Percentiles rank a stretch among this genome's conserved stretches.
phyloP scores from a whole-genome alignment of 2,113 vertebrate genomes.

The Fregata magnificens region DNA sequence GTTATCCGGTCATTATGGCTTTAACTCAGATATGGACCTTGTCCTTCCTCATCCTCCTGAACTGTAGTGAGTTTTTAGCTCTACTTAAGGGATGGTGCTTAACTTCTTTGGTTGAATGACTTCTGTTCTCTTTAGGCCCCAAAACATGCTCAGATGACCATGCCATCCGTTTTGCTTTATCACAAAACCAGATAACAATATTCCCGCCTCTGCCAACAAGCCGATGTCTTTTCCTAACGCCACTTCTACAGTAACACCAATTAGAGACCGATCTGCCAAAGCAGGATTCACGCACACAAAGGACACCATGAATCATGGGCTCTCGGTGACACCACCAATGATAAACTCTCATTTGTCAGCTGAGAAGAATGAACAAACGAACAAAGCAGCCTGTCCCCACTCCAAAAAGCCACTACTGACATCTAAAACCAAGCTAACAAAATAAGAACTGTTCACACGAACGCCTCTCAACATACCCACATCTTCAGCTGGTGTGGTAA shows the following conservation, averaged over 20 bases:
- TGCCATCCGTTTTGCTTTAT: neutral
- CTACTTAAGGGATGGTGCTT: neutral
- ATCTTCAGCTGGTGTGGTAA: neutral
- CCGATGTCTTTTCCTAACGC: neutral
- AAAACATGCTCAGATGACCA: neutral
- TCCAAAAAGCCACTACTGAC: neutral
- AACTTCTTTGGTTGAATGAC: neutral
- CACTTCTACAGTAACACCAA: neutral
- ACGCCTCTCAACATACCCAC: slow-evolving; percentile 47
- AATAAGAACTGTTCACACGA: slow-evolving; percentile 37
- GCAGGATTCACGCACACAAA: slow-evolving; percentile 65
- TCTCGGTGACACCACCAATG: slow-evolving; percentile 5
- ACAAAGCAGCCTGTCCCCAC: neutral
- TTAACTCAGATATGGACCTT: neutral
- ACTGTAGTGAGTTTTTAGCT: neutral
- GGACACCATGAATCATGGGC: slow-evolving; percentile 63
- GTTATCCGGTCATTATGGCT: neutral
- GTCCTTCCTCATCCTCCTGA: neutral
- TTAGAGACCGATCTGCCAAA: slow-evolving; percentile 37
- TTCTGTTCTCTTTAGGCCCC: neutral
- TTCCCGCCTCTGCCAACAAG: neutral
- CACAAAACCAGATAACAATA: neutral
- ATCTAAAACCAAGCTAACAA: neutral
- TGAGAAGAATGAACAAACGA: slow-evolving; percentile 20
- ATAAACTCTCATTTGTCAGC: slow-evolving; percentile 40